Evolutionary conservation across 2,113 vertebrate genomes (phyloP).

Genomic region (Typhlomys cinereus): DNA sequence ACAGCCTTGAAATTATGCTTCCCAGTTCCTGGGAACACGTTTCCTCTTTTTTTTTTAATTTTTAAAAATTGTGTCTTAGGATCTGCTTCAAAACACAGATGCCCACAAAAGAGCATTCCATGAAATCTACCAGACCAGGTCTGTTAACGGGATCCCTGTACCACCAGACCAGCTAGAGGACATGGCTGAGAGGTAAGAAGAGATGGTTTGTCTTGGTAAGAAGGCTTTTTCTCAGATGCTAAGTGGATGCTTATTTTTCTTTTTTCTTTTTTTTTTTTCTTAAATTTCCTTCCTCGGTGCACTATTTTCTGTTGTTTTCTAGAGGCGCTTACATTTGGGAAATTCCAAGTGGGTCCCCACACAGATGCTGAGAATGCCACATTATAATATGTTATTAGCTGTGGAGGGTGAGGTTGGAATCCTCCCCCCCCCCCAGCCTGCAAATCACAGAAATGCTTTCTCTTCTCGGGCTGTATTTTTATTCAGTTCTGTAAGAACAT

Average conservation of each 20-base stretch:
- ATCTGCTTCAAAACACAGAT: slow-evolving; percentile 94
- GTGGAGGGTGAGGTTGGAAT: slow-evolving; percentile 53
- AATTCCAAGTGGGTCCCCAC: slow-evolving; percentile 23
- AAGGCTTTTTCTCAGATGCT: slow-evolving; percentile 43
- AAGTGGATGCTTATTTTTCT: neutral
- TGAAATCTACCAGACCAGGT: slow-evolving; percentile 94
- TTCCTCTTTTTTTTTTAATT: slow-evolving; percentile 61
- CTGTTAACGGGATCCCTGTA: slow-evolving; percentile 96
- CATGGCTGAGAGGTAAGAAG: slow-evolving; percentile 96
- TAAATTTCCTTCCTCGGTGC: too few relatives aligned
- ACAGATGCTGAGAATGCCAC: slow-evolving; percentile 38
- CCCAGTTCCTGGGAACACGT: slow-evolving; percentile 81
- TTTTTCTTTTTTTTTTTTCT: slow-evolving; percentile 49
- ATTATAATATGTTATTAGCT: slow-evolving; percentile 53
- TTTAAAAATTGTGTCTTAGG: slow-evolving; percentile 85
- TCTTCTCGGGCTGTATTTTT: slow-evolving; percentile 75
- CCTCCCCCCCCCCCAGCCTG: slow-evolving; percentile 56
- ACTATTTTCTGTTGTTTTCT: neutral
- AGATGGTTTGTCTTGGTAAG: slow-evolving; percentile 50
- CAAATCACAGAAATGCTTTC: slow-evolving; percentile 60
- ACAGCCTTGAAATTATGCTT: slow-evolving; percentile 80
- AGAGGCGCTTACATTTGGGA: slow-evolving; percentile 34
- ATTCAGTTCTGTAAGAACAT: slow-evolving; percentile 77
- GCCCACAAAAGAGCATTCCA: slow-evolving; percentile 95
- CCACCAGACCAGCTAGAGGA: slow-evolving; percentile 97